phyloP scores from a whole-genome alignment of 2,797 vertebrate species.

The Peromyscus eremicus region DNA sequence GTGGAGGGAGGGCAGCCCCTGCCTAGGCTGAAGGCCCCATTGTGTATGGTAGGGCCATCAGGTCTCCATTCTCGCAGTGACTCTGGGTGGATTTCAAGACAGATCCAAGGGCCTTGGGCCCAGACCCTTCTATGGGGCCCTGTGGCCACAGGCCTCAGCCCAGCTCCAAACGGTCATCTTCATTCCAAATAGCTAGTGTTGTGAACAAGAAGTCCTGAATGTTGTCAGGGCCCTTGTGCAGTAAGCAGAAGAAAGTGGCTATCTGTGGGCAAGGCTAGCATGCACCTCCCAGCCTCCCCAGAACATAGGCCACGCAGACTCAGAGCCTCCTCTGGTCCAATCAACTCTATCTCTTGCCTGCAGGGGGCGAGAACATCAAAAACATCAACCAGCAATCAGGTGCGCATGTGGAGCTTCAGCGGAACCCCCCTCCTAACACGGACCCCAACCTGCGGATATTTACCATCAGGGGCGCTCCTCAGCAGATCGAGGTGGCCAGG shows the following conservation, averaged over 20 bases:
- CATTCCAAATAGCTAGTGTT: neutral
- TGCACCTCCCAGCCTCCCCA: neutral
- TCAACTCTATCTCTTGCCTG: neutral
- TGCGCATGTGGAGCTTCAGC: slow-evolving; percentile 97
- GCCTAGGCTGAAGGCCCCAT: neutral
- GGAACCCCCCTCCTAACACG: slow-evolving; percentile 97
- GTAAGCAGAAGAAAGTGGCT: neutral
- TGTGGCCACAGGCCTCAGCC: neutral
- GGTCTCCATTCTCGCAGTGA: neutral
- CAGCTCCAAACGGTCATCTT: neutral
- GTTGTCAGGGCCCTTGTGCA: neutral
- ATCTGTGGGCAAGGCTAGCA: fast-evolving
- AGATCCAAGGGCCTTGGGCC: neutral
- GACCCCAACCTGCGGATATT: slow-evolving; percentile 97
- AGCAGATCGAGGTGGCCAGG: slow-evolving; percentile 97
- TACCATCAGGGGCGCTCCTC: slow-evolving; percentile 96
- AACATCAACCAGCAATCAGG: slow-evolving; percentile 99
- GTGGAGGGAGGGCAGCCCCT: neutral
- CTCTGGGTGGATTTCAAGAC: neutral
- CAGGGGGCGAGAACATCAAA: slow-evolving; percentile 99
- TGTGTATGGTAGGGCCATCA: neutral
- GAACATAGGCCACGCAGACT: neutral
- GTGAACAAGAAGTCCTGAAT: neutral
- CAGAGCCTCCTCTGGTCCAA: neutral
- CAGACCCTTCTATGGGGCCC: neutral